phyloP scores from a whole-genome alignment of 2,888 invertebrate species.

The Ecliptopera silaceata region DNA sequence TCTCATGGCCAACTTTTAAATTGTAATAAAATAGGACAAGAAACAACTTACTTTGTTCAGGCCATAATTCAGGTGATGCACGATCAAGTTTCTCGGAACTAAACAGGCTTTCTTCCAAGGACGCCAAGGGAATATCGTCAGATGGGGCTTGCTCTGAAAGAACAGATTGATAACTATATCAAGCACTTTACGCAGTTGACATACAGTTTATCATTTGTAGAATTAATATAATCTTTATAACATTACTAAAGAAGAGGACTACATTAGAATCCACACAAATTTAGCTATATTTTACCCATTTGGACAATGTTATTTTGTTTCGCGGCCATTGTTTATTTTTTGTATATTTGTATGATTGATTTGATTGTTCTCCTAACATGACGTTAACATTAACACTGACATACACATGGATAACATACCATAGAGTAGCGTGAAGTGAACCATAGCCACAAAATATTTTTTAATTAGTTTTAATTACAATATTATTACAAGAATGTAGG shows the following conservation, averaged over 20 bases:
- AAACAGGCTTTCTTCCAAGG: slow-evolving; percentile 89
- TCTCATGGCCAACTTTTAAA: slow-evolving; percentile 4
- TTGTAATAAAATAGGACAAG: neutral
- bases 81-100: slow-evolving; percentile 96
- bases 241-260: no score
- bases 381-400: neutral
- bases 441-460: no score
- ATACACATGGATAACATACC: neutral
- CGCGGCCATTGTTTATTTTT: slow-evolving; percentile 84
- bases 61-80: slow-evolving; percentile 98
- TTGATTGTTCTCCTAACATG: slow-evolving; percentile 32
- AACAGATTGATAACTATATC: slow-evolving; percentile 14
- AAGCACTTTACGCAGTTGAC: neutral
- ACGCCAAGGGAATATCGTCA: slow-evolving; percentile 78
- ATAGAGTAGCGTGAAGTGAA: no score
- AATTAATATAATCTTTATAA: no score
- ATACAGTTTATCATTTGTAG: neutral
- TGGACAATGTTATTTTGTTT: slow-evolving; percentile 85
- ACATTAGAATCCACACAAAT: no score
- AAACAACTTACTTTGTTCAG: slow-evolving; percentile 91
- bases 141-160: slow-evolving; percentile 68
- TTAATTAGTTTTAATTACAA: no score
- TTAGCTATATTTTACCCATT: slow-evolving; percentile 76
- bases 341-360: neutral
- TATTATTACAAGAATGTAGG: no score